phyloP scores from a whole-genome alignment of 2,113 vertebrate species.

The Grus americana region DNA sequence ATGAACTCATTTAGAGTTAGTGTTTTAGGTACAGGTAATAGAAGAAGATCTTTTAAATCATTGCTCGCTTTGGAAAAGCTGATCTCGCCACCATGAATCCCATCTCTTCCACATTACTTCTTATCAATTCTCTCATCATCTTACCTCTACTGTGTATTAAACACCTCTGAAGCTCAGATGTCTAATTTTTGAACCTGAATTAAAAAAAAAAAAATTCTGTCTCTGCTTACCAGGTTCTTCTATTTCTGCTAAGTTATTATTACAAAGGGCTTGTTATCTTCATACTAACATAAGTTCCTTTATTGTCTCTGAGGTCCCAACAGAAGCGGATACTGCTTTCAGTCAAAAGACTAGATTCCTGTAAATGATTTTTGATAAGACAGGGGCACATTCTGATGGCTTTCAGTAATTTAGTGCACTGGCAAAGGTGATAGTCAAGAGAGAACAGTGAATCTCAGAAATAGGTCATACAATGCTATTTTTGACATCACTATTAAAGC shows the following conservation, averaged over 20 bases:
- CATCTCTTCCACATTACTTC: neutral
- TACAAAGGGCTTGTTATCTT: neutral
- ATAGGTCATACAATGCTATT: neutral
- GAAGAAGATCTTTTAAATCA: neutral
- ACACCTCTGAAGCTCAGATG: neutral
- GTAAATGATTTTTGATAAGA: neutral
- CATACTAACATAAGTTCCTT: neutral
- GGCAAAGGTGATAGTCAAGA: neutral
- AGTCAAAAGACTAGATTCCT: neutral
- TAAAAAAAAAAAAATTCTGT: neutral
- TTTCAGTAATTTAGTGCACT: neutral
- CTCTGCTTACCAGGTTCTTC: neutral
- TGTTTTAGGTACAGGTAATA: neutral
- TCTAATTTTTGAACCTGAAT: neutral
- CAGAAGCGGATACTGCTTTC: neutral
- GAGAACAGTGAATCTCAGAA: neutral
- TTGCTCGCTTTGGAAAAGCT: neutral
- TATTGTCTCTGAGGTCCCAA: neutral
- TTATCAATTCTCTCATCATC: neutral
- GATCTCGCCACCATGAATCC: neutral
- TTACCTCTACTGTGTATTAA: neutral
- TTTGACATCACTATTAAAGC: constrained; percentile 11
- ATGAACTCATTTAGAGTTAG: neutral
- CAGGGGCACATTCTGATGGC: neutral
- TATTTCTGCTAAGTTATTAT: neutral